Percentiles rank a stretch among this genome's conserved stretches.
Evolutionary conservation across 92 coral and sea anemone species (phyloP).

Genomic region (Nematostella vectensis): DNA sequence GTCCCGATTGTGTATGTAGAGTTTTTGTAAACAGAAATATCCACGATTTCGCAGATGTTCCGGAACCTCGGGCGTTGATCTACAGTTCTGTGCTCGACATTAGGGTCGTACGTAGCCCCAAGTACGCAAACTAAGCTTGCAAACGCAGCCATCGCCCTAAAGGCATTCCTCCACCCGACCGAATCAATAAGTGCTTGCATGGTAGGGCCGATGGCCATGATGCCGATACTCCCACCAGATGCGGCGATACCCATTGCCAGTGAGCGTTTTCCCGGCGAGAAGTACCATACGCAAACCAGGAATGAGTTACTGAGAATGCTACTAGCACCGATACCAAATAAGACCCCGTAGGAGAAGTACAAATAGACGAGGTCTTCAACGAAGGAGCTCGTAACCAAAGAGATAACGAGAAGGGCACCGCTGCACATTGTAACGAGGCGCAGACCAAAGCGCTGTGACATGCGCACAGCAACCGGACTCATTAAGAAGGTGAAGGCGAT

Average conservation of each 20-base stretch:
- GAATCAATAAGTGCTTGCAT: slow-evolving; percentile 18
- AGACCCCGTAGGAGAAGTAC: slow-evolving; percentile 27
- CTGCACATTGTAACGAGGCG: slow-evolving; percentile 6
- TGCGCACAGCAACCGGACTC: slow-evolving; percentile 9
- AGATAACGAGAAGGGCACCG: slow-evolving; percentile 10
- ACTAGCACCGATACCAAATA: slow-evolving; percentile 23
- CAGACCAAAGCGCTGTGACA: slow-evolving; percentile 22
- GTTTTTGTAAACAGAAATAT: slow-evolving; percentile 1
- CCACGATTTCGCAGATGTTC: neutral
- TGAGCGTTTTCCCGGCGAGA: slow-evolving; percentile 12
- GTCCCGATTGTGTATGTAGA: slow-evolving; percentile 5
- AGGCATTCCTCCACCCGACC: slow-evolving; percentile 30
- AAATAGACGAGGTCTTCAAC: slow-evolving; percentile 7
- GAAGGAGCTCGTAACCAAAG: slow-evolving; percentile 24
- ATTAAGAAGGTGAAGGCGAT: slow-evolving; percentile 11
- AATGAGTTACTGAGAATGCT: slow-evolving; percentile 8
- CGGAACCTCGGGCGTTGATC: neutral
- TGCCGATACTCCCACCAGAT: slow-evolving; percentile 26
- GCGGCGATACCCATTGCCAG: slow-evolving; percentile 29
- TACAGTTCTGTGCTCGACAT: neutral
- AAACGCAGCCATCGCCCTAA: slow-evolving; percentile 24
- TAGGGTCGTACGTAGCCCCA: slow-evolving; percentile 20
- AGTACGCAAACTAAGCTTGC: slow-evolving; percentile 13
- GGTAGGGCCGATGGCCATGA: slow-evolving; percentile 28
- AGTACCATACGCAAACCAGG: slow-evolving; percentile 6